Evolutionary conservation across 1,140 invertebrate species (phyloP).

Genomic region (Pseudomyrmex pallidus): DNA sequence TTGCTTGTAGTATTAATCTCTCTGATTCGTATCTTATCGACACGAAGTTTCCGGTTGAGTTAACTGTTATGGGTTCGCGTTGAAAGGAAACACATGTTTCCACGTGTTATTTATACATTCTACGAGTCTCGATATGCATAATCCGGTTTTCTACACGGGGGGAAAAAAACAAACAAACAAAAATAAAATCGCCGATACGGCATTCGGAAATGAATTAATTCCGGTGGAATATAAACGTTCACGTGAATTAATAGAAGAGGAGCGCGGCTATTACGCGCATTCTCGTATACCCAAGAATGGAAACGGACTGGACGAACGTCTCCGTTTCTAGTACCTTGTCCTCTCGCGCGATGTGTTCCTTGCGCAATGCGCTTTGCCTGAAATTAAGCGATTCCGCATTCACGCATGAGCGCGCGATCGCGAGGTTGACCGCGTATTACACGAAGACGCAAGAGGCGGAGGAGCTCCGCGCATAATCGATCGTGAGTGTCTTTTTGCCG

Average conservation of each 20-base stretch:
- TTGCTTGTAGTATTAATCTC: slow-evolving; percentile 7
- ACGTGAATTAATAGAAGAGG: slow-evolving; percentile 31
- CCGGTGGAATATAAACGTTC: not conserved
- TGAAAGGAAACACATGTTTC: slow-evolving; percentile 34
- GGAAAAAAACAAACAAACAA: too few species aligned
- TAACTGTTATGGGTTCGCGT: not conserved
- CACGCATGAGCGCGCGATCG: slow-evolving; percentile 69
- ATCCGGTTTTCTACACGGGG: not conserved
- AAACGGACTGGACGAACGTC: too few species aligned
- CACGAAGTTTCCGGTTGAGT: slow-evolving; percentile 23
- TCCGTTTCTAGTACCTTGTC: not conserved
- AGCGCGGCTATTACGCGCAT: not conserved
- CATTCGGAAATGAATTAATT: slow-evolving; percentile 18
- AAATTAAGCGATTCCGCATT: slow-evolving; percentile 73
- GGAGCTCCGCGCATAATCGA: slow-evolving; percentile 23
- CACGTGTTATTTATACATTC: slow-evolving; percentile 45
- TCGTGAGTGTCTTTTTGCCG: slow-evolving; percentile 62
- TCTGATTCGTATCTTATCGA: slow-evolving; percentile 19
- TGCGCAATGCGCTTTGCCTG: slow-evolving; percentile 24
- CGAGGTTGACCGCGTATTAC: slow-evolving; percentile 48
- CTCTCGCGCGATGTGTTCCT: slow-evolving; percentile 4
- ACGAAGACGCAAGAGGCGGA: slow-evolving; percentile 31
- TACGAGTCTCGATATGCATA: slow-evolving; percentile 8
- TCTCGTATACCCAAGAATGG: too few species aligned
- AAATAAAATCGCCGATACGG: not conserved